These are phyloP conservation scores for Chaunax sp. DNA, from an alignment of 2,797 vertebrate genomes.

Conservation along the genomic window DNA sequence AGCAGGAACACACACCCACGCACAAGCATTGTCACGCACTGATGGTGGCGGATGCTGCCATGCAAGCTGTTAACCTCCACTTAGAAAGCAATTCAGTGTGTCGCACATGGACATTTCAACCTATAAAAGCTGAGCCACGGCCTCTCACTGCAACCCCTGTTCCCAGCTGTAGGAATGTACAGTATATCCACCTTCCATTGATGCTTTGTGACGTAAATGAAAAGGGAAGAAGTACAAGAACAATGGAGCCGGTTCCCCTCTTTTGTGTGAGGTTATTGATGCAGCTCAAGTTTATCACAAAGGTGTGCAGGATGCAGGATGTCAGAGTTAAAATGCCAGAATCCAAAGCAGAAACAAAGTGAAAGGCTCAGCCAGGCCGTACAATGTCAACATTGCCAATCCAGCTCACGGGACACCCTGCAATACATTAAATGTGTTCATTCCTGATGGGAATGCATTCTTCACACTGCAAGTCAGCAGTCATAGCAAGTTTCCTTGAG, in stretches of 20 bases:
- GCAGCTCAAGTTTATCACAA: neutral
- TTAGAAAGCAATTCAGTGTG: constrained; percentile 15
- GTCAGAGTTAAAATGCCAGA: neutral
- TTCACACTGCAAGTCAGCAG: constrained; percentile 6
- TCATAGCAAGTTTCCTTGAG: constrained; percentile 32
- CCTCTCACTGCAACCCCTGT: neutral
- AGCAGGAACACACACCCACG: too few relatives aligned
- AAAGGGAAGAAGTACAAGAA: neutral
- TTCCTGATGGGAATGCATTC: constrained; percentile 18
- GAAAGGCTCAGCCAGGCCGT: neutral
- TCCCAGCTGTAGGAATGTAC: neutral
- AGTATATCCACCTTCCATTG: neutral
- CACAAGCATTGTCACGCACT: neutral
- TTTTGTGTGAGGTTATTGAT: neutral
- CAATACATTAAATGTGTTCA: neutral
- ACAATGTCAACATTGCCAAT: neutral
- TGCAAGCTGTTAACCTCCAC: neutral
- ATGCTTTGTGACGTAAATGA: neutral
- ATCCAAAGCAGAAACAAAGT: neutral
- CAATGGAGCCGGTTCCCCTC: neutral
- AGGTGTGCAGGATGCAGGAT: neutral
- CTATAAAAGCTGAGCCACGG: neutral
- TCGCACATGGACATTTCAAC: neutral
- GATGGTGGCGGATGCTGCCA: neutral
- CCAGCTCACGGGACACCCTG: neutral